A percentile compares a stretch with the other conserved stretches of the same genome.
Conservation (phyloP, 2,113 vertebrate species). For the Corvus hawaiiensis region DNA sequence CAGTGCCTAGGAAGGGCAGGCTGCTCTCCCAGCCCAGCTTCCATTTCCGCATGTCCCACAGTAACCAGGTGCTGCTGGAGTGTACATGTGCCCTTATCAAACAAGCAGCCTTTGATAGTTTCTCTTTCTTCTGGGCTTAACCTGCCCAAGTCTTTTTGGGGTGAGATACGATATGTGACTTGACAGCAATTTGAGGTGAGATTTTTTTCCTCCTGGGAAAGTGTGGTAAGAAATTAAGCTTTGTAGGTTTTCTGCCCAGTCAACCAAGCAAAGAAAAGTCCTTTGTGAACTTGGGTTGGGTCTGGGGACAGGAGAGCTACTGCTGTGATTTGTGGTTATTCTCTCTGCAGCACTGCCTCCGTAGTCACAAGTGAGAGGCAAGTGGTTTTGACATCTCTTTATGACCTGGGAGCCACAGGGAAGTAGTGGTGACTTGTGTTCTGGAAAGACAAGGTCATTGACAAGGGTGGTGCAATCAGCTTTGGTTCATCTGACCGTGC, state of each 20-base stretch:
- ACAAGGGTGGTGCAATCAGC: background rate
- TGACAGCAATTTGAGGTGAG: slow-evolving; percentile 51
- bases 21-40: background rate
- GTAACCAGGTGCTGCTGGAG: background rate
- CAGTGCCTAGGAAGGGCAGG: background rate
- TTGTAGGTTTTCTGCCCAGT: slow-evolving; percentile 30
- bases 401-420: background rate
- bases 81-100: background rate
- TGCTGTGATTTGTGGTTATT: background rate
- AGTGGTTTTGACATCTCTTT: slow-evolving; percentile 28
- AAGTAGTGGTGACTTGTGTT: background rate
- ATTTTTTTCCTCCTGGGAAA: slow-evolving; percentile 55
- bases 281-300: background rate
- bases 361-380: background rate
- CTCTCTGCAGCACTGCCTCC: background rate
- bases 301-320: background rate
- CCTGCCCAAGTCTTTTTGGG: slow-evolving; percentile 30
- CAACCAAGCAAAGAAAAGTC: background rate
- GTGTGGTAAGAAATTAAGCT: slow-evolving; percentile 21
- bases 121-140: slow-evolving; percentile 34
- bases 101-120: slow-evolving; percentile 15
- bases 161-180: background rate
- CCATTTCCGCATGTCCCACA: background rate
- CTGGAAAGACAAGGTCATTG: background rate
- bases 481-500: background rate